Base-by-base conservation (phyloP, 53 echinoderm and acorn worm species). In the Patiria pectinifera region DNA sequence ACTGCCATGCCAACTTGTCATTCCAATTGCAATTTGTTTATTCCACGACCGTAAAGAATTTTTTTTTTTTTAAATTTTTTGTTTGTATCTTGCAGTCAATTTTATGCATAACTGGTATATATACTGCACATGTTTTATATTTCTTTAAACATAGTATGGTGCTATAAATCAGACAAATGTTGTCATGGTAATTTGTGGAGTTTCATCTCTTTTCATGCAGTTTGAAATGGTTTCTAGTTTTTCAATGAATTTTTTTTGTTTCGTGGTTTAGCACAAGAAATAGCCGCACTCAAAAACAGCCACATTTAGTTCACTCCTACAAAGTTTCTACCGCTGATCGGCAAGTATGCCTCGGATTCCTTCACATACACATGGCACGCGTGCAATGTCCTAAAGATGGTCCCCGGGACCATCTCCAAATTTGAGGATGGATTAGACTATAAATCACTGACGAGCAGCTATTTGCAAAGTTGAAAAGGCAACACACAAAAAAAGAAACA, bases 341-440 rank as follows among this genome's bases (percentile, higher is more conserved):
- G 23, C 4, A 76, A 7, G 23, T 76, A 24, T 76, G 5, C 2
- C 48, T 79, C 6, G 79, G 46, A 79, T 79, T 79, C 48, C 11
- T 79, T 0, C 48, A 16, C 70, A 21, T 66, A 26, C 8, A 63
- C 15, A 12, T 22, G 12, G 45, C 45, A 70, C 4, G 4, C 22
- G 9, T 3, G 22, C n/a, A 9, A 74, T 21, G 22, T 83, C 63
- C 61, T 15, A 44, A 16, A 18, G 45, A 70, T 46, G 69, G 35
- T 66, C 76, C 21, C 76, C 48, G 21, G 47, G 4, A 86, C 7
- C 85, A 86, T 75, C 46, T 75, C 86, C 75, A 86, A 86, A 75
- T 86, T 86, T 86, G 86, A 76, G 14, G 86, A 86, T 74, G 75
- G 58, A 59, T 86, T 58, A 86, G 12, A 45, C 63, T 71, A 43